Conservation (phyloP, 2,888 invertebrate species). For the Xiphydria camelus region DNA sequence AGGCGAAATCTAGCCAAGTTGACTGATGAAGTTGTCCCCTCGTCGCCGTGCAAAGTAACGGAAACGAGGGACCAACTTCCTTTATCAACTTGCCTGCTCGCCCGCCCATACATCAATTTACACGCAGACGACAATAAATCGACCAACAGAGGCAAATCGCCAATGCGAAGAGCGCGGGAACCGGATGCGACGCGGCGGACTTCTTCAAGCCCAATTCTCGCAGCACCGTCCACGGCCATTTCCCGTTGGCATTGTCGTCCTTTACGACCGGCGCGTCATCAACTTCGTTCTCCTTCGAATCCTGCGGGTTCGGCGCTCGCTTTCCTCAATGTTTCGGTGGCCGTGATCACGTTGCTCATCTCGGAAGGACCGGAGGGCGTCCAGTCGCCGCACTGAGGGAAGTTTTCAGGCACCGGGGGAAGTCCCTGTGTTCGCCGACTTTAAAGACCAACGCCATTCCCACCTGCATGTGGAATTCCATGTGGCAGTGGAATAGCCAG, state of each 20-base stretch:
- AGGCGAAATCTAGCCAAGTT: too few species aligned
- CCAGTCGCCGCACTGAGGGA: slow-evolving; percentile 78
- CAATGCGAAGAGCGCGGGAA: too few species aligned
- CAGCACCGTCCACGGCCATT: slow-evolving; percentile 31
- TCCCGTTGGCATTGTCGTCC: slow-evolving; percentile 24
- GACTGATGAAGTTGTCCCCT: too few species aligned
- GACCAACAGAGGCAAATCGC: too few species aligned
- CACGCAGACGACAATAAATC: too few species aligned
- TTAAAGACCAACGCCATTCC: slow-evolving; percentile 88
- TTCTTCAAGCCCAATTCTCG: slow-evolving; percentile 21
- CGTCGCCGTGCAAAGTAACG: too few species aligned
- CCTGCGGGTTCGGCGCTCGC: slow-evolving; percentile 11
- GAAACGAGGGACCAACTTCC: too few species aligned
- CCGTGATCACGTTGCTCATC: slow-evolving; percentile 3
- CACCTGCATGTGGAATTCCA: slow-evolving; percentile 87
- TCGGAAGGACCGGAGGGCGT: slow-evolving; percentile 51
- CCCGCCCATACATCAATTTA: too few species aligned
- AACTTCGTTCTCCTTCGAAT: slow-evolving; percentile 21
- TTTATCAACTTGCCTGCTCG: too few species aligned
- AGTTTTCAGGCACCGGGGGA: slow-evolving; percentile 73
- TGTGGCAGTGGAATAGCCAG: slow-evolving; percentile 92
- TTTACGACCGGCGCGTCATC: slow-evolving; percentile 8
- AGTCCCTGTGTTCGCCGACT: slow-evolving; percentile 78
- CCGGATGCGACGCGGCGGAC: slow-evolving; percentile 15
- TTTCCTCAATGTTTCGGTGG: slow-evolving; percentile 8